phyloP scores from a whole-genome alignment of 2,113 vertebrate species.

The Phyllostomus hastatus region DNA sequence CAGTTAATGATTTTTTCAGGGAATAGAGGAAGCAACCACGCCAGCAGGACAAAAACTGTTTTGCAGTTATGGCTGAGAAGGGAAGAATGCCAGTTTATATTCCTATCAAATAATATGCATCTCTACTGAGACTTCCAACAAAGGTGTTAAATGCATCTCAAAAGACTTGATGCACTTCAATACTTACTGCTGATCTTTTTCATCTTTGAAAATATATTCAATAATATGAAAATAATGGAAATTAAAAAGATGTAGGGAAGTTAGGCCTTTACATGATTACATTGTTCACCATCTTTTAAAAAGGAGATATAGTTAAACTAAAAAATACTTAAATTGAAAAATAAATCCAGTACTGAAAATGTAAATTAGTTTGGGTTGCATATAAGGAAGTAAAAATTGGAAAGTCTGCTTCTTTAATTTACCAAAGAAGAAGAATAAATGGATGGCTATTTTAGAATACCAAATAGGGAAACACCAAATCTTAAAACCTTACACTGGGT shows the following conservation, averaged over 20 bases:
- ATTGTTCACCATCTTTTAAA: neutral
- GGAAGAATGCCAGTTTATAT: neutral
- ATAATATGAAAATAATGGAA: slow-evolving; percentile 21
- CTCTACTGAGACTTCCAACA: neutral
- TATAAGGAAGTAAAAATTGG: neutral
- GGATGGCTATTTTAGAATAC: neutral
- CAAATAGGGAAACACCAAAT: neutral
- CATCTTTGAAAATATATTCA: slow-evolving; percentile 33
- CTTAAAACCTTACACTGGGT: neutral
- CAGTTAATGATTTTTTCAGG: neutral
- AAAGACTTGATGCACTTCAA: neutral
- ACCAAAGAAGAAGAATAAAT: neutral
- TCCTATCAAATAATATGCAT: neutral
- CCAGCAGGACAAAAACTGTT: neutral
- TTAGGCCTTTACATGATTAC: neutral
- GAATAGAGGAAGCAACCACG: neutral
- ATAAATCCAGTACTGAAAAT: neutral
- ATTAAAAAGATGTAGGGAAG: neutral
- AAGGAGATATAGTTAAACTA: neutral
- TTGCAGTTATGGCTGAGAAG: neutral
- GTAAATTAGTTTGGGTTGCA: neutral
- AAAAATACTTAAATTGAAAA: neutral
- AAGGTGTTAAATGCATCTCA: slow-evolving; percentile 26
- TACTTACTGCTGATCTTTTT: neutral
- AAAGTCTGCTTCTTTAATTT: neutral